phyloP scores from a whole-genome alignment of 2,797 vertebrate species.

The Aeoliscus strigatus region DNA sequence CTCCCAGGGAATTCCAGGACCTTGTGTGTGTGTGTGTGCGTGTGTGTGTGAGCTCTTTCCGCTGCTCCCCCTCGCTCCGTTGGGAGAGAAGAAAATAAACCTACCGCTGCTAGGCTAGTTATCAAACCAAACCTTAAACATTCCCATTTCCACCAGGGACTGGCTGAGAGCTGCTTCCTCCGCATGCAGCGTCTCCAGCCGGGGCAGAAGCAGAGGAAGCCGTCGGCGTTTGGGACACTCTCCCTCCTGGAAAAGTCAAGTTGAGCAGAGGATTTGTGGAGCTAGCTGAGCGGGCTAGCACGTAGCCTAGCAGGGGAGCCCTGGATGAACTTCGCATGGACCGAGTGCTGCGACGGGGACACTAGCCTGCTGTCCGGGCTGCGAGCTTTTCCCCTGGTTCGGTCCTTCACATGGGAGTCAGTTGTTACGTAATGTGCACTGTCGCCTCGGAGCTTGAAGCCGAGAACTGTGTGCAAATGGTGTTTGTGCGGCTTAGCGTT shows the following conservation, averaged over 20 bases:
- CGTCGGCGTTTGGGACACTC: slow-evolving; percentile 1
- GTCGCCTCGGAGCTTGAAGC: slow-evolving; percentile 24
- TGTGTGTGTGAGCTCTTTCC: slow-evolving; percentile 35
- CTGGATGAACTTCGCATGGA: slow-evolving; percentile 66
- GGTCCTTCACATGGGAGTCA: slow-evolving; percentile 31
- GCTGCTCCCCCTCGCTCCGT: slow-evolving; percentile 57
- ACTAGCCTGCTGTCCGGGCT: slow-evolving; percentile 17
- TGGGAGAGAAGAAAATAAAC: slow-evolving; percentile 73
- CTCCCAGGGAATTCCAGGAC: slow-evolving; percentile 52
- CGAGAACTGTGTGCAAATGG: slow-evolving; percentile 32
- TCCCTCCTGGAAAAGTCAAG: slow-evolving; percentile 20
- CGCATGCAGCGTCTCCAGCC: slow-evolving; percentile 14
- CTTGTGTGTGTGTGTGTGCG: too few species aligned
- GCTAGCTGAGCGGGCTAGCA: slow-evolving; percentile 49
- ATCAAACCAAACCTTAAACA: slow-evolving; percentile 48
- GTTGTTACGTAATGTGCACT: slow-evolving; percentile 8
- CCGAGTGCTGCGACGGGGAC: slow-evolving; percentile 31
- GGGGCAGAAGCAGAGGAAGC: slow-evolving; percentile 11
- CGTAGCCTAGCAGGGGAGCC: slow-evolving; percentile 48
- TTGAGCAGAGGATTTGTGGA: slow-evolving; percentile 48
- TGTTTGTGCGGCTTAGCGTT: slow-evolving; percentile 50
- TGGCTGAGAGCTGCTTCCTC: slow-evolving; percentile 8
- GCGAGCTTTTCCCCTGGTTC: slow-evolving; percentile 9
- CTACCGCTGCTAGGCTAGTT: slow-evolving; percentile 57
- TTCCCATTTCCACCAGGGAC: slow-evolving; percentile 17